phyloP scores from a whole-genome alignment of 2,797 vertebrate genomes.

The Gallinago stenura region DNA sequence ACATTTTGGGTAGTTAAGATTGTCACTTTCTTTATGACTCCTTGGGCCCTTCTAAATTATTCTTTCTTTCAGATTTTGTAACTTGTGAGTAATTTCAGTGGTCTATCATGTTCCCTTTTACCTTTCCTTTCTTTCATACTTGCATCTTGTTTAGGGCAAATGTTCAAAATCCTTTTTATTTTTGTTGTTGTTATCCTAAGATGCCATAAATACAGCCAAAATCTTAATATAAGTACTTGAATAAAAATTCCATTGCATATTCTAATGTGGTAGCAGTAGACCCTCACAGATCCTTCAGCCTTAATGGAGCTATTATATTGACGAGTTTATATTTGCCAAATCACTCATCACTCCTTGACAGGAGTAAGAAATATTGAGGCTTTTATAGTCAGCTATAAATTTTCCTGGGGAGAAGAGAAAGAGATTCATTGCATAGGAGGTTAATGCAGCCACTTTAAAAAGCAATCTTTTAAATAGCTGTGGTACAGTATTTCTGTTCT shows the following conservation, averaged over 20 bases:
- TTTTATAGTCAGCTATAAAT: constrained; percentile 28
- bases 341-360: constrained; percentile 21
- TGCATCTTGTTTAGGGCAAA: background rate
- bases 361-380: constrained; percentile 12
- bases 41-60: background rate
- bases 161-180: background rate
- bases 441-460: constrained; percentile 21
- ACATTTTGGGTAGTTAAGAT: background rate
- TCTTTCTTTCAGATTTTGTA: background rate
- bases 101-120: background rate
- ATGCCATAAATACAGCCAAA: background rate
- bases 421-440: constrained; percentile 20
- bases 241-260: background rate
- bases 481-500: background rate
- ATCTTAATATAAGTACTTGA: background rate
- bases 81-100: background rate
- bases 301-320: constrained; percentile 11
- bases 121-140: background rate
- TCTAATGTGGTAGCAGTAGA: background rate
- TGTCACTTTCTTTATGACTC: background rate
- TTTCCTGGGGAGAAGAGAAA: constrained; percentile 5
- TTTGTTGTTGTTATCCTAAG: background rate
- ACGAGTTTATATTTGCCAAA: constrained; percentile 22
- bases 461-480: background rate
- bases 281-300: background rate